phyloP scores from a whole-genome alignment of 2,888 invertebrate genomes.

The Synanthedon myopaeformis region DNA sequence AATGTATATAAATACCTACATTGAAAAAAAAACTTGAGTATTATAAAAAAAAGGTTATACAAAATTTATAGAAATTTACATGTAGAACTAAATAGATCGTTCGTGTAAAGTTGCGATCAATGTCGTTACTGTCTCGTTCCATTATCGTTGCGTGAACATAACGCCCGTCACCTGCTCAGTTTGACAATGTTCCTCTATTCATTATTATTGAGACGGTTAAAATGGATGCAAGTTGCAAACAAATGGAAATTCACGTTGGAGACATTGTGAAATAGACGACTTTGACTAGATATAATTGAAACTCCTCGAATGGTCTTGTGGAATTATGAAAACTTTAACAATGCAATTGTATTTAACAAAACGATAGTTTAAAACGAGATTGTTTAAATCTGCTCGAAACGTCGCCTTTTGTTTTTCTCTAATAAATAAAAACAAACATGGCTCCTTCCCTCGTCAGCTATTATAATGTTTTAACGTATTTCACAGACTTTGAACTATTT shows the following conservation, averaged over 20 bases:
- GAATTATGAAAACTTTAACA: neutral
- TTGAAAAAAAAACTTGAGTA: neutral
- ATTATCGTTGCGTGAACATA: conserved; percentile 8
- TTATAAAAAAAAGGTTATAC: neutral
- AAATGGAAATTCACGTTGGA: conserved; percentile 22
- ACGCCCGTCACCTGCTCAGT: conserved; percentile 13
- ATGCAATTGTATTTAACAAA: neutral
- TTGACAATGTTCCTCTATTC: conserved; percentile 26
- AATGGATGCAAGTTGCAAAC: conserved; percentile 15
- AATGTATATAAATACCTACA: neutral
- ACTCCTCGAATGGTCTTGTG: neutral
- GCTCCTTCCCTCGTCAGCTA: too few species aligned
- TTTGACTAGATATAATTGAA: neutral
- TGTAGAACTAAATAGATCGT: neutral
- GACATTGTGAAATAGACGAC: conserved; percentile 18
- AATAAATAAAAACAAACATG: too few species aligned
- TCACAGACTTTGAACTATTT: too few species aligned
- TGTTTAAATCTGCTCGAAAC: too few species aligned
- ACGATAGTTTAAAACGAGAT: too few species aligned
- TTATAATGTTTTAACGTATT: too few species aligned
- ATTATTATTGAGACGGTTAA: conserved; percentile 21
- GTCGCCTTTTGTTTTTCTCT: too few species aligned
- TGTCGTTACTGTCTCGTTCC: conserved; percentile 2
- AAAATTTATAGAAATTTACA: neutral
- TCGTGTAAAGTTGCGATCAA: neutral